Percentiles rank a stretch among this genome's conserved stretches.
Evolutionary conservation across 2,797 vertebrate species (phyloP).

Genomic region (Geotrypetes seraphini): DNA sequence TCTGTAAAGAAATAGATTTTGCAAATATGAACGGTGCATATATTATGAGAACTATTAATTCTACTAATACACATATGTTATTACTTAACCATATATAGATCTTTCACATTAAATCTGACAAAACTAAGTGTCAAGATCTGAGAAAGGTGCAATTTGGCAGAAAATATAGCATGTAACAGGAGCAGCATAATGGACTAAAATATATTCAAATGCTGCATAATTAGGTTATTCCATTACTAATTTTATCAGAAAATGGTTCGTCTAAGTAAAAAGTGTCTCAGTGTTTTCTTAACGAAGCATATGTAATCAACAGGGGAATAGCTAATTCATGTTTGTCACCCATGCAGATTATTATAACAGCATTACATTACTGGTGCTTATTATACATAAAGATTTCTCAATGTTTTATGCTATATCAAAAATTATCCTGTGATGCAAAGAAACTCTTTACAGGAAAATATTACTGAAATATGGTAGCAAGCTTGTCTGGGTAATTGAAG

Average conservation of each 20-base stretch:
- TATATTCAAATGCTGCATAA: conserved; percentile 6
- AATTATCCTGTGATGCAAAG: too few relatives aligned
- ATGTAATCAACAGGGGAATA: too few relatives aligned
- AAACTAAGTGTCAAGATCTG: conserved; percentile 6
- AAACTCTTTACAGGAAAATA: too few relatives aligned
- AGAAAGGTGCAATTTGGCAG: conserved; percentile 23
- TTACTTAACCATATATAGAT: conserved; percentile 15
- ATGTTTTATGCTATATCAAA: too few relatives aligned
- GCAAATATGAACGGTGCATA: conserved; percentile 4
- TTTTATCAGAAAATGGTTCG: conserved; percentile 13
- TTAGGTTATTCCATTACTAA: conserved; percentile 17
- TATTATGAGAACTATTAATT: conserved; percentile 17
- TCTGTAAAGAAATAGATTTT: conserved; percentile 15
- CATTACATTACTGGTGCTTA: too few relatives aligned
- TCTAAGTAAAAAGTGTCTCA: conserved; percentile 10
- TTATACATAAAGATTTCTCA: too few relatives aligned
- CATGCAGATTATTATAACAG: too few relatives aligned
- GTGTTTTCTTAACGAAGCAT: too few relatives aligned
- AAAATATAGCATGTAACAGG: conserved; percentile 23
- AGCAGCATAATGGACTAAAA: conserved; percentile 18
- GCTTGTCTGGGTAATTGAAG: too few relatives aligned
- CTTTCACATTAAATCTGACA: conserved; percentile 26
- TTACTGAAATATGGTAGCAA: too few relatives aligned
- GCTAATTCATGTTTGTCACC: too few relatives aligned
- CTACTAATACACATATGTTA: conserved; percentile 14